These are phyloP conservation scores for Dyspetes luteomarginatus DNA, from an alignment of 2,888 invertebrate genomes.

Conservation along the genomic window DNA sequence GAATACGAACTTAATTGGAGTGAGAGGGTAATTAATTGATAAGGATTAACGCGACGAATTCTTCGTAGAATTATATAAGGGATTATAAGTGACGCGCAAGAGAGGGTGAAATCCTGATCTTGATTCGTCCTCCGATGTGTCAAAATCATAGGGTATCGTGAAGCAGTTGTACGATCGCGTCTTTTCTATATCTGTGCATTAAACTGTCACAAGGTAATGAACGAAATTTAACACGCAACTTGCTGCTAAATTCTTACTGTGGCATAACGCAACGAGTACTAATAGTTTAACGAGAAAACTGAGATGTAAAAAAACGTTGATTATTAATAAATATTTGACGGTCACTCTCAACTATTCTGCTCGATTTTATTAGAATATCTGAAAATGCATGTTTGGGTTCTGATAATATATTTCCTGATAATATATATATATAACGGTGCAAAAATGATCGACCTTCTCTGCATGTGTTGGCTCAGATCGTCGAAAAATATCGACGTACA, in stretches of 20 bases:
- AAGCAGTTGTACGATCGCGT: neutral
- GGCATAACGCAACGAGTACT: neutral
- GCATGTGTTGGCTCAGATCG: conserved; percentile 30
- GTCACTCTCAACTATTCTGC: too few species aligned
- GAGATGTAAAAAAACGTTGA: neutral
- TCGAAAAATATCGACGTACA: conserved; percentile 1
- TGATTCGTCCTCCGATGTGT: neutral
- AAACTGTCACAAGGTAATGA: neutral
- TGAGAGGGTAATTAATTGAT: too few species aligned
- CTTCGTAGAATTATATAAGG: too few species aligned
- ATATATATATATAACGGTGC: neutral
- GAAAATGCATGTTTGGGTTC: too few species aligned
- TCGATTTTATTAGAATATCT: too few species aligned
- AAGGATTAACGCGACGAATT: too few species aligned
- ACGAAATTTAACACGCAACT: conserved; percentile 11
- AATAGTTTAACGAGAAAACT: neutral
- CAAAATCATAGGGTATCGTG: neutral
- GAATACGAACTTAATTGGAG: too few species aligned
- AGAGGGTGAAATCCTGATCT: neutral
- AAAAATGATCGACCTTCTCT: conserved; percentile 19
- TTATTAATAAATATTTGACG: neutral
- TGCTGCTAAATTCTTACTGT: neutral
- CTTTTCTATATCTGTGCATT: too few species aligned
- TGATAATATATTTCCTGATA: too few species aligned
- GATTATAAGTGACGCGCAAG: neutral